Percentiles rank a stretch among this genome's conserved stretches.
Evolutionary conservation across 1,140 invertebrate genomes (phyloP).

Genomic region (Colletes gigas): DNA sequence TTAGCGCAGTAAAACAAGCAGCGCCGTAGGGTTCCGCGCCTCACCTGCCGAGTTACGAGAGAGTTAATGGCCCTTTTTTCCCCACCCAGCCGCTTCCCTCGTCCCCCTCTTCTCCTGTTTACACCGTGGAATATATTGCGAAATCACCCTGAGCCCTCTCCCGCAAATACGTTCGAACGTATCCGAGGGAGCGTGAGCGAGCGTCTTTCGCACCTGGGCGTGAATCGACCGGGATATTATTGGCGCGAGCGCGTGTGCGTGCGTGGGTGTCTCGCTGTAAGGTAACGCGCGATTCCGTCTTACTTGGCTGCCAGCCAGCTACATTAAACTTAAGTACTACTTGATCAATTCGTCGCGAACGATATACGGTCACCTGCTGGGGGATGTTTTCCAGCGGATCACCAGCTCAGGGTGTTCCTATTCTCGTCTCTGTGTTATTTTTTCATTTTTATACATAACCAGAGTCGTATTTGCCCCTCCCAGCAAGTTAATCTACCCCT

Average conservation of each 20-base stretch:
- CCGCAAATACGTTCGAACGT: too few species aligned
- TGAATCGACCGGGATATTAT: constrained; percentile 60
- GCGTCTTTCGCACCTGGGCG: constrained; percentile 60
- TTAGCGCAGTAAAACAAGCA: constrained; percentile 40
- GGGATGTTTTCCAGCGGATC: background rate
- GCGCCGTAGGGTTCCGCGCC: constrained; percentile 29
- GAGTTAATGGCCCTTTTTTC: constrained; percentile 54
- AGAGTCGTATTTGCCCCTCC: too few species aligned
- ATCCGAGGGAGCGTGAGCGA: background rate
- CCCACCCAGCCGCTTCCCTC: background rate
- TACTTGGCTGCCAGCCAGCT: constrained; percentile 10
- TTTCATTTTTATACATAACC: too few species aligned
- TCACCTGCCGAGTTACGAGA: constrained; percentile 30
- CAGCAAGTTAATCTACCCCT: too few species aligned
- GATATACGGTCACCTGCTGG: constrained; percentile 39
- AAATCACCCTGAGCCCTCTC: constrained; percentile 47
- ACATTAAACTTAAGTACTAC: constrained; percentile 64
- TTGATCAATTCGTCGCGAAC: constrained; percentile 63
- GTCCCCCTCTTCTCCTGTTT: background rate
- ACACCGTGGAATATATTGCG: constrained; percentile 37
- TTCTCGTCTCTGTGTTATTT: too few species aligned
- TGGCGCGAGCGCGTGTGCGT: constrained; percentile 27
- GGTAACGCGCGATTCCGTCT: constrained; percentile 16
- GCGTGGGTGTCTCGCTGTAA: constrained; percentile 24
- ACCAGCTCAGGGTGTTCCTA: background rate